Evolutionary conservation across 1,140 invertebrate genomes (phyloP).

Genomic region (Philopotamus ludificatus): DNA sequence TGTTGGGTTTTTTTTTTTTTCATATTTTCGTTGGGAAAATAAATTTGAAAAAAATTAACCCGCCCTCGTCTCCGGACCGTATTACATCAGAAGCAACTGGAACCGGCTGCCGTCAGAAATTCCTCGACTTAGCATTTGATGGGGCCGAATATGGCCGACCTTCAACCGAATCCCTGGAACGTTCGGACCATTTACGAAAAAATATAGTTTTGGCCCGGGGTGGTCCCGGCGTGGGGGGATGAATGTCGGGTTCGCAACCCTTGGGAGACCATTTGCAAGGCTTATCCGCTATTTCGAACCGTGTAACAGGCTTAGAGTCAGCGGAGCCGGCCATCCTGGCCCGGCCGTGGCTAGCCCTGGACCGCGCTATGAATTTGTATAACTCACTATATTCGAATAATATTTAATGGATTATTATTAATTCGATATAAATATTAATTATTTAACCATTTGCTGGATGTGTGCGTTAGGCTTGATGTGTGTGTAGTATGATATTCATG

Average conservation of each 20-base stretch:
- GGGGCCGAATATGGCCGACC: neutral
- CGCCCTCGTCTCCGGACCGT: too few relatives aligned
- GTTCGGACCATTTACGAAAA: constrained; percentile 10
- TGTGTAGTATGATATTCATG: too few relatives aligned
- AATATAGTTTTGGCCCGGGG: constrained; percentile 12
- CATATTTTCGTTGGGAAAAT: too few relatives aligned
- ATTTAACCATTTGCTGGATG: too few relatives aligned
- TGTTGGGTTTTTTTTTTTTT: too few relatives aligned
- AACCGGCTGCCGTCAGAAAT: too few relatives aligned
- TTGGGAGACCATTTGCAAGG: constrained; percentile 33
- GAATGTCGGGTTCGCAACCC: constrained; percentile 1
- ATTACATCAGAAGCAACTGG: too few relatives aligned
- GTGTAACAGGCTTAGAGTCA: constrained; percentile 36
- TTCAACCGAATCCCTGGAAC: neutral
- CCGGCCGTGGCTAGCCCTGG: neutral
- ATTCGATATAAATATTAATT: too few relatives aligned
- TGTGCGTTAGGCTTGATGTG: too few relatives aligned
- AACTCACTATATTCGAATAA: neutral
- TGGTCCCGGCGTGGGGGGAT: neutral
- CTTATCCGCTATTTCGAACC: constrained; percentile 33
- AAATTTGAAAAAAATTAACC: too few relatives aligned
- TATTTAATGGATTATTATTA: too few relatives aligned
- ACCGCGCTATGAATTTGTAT: neutral
- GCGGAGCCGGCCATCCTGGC: neutral
- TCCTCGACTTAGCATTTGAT: neutral